Conservation (phyloP, 2,888 invertebrate species). For the Odontomyia ornata region DNA sequence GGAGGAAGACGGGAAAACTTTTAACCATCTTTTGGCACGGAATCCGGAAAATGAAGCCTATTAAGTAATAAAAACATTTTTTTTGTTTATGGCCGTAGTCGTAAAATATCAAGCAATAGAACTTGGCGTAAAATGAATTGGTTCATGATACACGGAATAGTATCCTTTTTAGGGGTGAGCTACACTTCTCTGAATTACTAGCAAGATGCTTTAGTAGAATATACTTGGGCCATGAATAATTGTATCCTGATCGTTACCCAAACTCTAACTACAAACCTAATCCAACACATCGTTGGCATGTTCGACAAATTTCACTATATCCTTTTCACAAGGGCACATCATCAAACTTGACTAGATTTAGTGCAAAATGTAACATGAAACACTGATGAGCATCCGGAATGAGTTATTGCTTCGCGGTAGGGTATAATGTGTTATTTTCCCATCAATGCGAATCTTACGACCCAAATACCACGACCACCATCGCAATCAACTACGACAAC, state of each 20-base stretch:
- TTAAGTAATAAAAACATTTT: slow-evolving; percentile 29
- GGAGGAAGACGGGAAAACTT: background rate
- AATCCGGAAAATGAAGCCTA: slow-evolving; percentile 34
- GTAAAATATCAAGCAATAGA: slow-evolving; percentile 12
- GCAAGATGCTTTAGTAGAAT: background rate
- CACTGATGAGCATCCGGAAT: slow-evolving; percentile 26
- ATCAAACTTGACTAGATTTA: background rate
- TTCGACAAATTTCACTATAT: background rate
- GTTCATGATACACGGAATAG: no score
- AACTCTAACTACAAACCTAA: background rate
- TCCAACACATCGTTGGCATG: background rate
- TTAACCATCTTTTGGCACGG: background rate
- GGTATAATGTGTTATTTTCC: slow-evolving; percentile 28
- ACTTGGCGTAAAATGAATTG: no score
- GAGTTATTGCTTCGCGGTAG: slow-evolving; percentile 34
- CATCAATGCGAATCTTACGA: slow-evolving; percentile 13
- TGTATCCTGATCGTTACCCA: background rate
- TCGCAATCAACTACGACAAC: background rate
- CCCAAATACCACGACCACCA: background rate
- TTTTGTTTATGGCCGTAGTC: background rate
- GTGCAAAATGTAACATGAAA: background rate
- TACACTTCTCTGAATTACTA: background rate
- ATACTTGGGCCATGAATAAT: background rate
- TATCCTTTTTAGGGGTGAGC: background rate
- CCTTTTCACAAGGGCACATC: background rate